Evolutionary conservation across 2,113 vertebrate species (phyloP).

Genomic region (Panthera uncia): DNA sequence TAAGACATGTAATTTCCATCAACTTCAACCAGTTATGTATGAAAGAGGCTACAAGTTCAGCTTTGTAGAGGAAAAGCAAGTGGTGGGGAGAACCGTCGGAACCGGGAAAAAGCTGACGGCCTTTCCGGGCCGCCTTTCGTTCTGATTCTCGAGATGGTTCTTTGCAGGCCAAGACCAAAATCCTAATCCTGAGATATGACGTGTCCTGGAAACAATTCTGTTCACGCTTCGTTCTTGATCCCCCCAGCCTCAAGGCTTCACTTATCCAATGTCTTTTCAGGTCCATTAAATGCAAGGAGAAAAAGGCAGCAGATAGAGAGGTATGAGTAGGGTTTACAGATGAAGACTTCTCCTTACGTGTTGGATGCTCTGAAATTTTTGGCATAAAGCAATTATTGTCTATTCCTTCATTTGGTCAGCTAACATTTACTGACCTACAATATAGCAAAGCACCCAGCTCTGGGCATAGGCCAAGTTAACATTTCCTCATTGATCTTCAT

Average conservation of each 20-base stretch:
- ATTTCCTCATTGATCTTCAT: not conserved
- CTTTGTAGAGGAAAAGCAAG: conserved; percentile 31
- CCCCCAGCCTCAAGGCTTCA: not conserved
- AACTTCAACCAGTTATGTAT: conserved; percentile 62
- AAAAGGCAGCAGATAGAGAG: not conserved
- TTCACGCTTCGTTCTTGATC: not conserved
- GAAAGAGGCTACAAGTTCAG: conserved; percentile 65
- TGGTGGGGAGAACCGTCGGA: not conserved
- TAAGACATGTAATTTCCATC: conserved; percentile 78
- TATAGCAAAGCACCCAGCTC: not conserved
- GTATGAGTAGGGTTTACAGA: not conserved
- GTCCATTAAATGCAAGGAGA: not conserved
- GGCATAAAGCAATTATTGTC: not conserved
- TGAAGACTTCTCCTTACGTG: not conserved
- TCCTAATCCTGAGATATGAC: not conserved
- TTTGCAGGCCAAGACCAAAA: not conserved
- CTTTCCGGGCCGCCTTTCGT: not conserved
- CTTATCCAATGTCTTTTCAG: not conserved
- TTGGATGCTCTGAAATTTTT: not conserved
- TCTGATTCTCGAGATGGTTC: not conserved
- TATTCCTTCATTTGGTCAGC: not conserved
- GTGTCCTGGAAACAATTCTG: not conserved
- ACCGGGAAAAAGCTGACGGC: not conserved
- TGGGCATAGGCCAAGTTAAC: not conserved
- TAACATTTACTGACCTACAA: not conserved